Percentiles rank a stretch among this genome's conserved stretches.
These are phyloP conservation scores for Hipposideros armiger DNA, from an alignment of 2,113 vertebrate species.

Conservation along the genomic window DNA sequence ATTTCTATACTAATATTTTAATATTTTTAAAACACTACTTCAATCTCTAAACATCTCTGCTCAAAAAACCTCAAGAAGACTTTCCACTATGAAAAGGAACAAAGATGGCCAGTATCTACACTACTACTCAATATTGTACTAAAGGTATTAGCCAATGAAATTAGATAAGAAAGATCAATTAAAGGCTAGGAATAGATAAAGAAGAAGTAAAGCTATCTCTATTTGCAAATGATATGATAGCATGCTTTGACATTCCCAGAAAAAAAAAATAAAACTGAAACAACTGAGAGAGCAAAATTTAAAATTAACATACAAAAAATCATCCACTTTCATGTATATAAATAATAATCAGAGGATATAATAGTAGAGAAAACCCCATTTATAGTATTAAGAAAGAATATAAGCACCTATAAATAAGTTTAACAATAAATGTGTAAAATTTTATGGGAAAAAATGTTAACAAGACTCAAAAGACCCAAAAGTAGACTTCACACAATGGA, in stretches of 20 bases:
- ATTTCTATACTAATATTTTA: not conserved
- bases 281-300: not conserved
- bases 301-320: not conserved
- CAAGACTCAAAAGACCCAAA: not conserved
- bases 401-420: not conserved
- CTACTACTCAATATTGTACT: too few relatives aligned
- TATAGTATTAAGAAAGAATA: not conserved
- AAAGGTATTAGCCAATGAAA: too few relatives aligned
- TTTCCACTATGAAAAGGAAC: too few relatives aligned
- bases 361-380: not conserved
- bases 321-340: not conserved
- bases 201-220: too few relatives aligned
- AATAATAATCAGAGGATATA: not conserved
- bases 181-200: too few relatives aligned
- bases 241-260: not conserved
- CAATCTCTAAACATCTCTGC: slow-evolving; percentile 10
- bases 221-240: too few relatives aligned
- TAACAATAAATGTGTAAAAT: not conserved
- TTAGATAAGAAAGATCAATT: too few relatives aligned
- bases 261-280: not conserved
- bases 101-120: too few relatives aligned
- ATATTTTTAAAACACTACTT: slow-evolving; percentile 27
- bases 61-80: not conserved
- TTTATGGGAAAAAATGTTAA: not conserved
- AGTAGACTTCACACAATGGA: not conserved